Base-by-base conservation (phyloP, 2,888 invertebrate genomes). In the Aphodius granarius region DNA sequence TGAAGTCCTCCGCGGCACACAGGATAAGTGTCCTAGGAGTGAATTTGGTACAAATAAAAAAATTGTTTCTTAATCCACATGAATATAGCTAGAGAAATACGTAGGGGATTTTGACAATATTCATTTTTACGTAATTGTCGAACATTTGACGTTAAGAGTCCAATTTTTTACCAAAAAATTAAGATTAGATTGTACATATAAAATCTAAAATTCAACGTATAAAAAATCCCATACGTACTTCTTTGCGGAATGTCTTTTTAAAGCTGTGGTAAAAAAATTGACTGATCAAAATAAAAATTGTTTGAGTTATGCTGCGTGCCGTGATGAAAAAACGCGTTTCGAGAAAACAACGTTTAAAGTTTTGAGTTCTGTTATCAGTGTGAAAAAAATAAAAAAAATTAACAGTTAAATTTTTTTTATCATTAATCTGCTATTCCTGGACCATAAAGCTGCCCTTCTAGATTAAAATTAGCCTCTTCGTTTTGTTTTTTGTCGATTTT, bases 311-410 rank as follows among this genome's bases (percentile, higher is more conserved):
- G 66, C 66, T 66, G 20, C n/a, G 66, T 70, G 70, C 23, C 70
- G 16, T 22, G 19, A 17, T 21, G 20, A 68, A 20, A 20, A 68
- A 68, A 62, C 15, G 20, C 19, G 68, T 23, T 71, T 71, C 1
- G 71, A 71, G 65, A 76, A 76, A 76, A 76, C 43, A 17, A 16
- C 20, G 71, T 75, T 73, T 75, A 75, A 74, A 73, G 72, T 75
- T 75, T 75, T 73, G 64, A 6, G 21, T 73, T 63, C 22, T 64
- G 73, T 72, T 73, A 62, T 74, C 1, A 5, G 9, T 17, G 19
- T 71, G 73, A 71, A 71, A 70, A 71, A 71, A 66, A 66, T 0
- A 73, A 21, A 71, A 71, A 71, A 20, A n/a, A 9, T 6, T 43
- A 9, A 23, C 71, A 43, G 23, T 23, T 71, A 19, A 71, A 21